These are phyloP conservation scores for Phymatocera aterrima DNA, from an alignment of 2,888 invertebrate genomes.

Conservation along the genomic window DNA sequence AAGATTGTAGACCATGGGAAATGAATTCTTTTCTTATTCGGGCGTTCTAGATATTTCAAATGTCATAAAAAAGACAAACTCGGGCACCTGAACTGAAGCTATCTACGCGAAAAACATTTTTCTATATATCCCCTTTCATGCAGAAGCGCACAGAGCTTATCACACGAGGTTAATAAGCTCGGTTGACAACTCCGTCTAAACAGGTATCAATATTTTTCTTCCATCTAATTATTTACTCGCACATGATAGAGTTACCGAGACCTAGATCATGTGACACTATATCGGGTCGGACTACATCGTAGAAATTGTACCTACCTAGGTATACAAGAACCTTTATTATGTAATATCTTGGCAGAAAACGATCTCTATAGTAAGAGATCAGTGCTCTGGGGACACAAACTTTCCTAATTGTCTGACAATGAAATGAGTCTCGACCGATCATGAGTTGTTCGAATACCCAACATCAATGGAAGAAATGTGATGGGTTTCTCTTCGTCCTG, in stretches of 20 bases:
- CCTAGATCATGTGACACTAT: constrained; percentile 32
- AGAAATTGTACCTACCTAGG: constrained; percentile 28
- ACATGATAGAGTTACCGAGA: constrained; percentile 54
- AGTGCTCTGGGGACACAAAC: no score
- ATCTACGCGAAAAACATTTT: neutral
- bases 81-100: no score
- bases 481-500: neutral
- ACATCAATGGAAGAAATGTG: no score
- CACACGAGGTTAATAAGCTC: constrained; percentile 2
- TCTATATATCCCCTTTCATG: neutral
- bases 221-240: constrained; percentile 50
- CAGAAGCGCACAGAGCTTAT: neutral
- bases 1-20: neutral
- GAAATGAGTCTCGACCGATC: no score
- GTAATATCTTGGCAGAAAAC: neutral
- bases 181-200: neutral
- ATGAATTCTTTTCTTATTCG: no score
- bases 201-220: constrained; percentile 18
- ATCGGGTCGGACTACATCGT: constrained; percentile 12
- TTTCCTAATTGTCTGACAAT: no score
- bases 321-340: no score
- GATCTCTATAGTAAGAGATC: no score
- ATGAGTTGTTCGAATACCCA: no score
- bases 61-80: neutral
- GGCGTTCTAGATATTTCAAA: no score